Conservation (phyloP, 2,113 vertebrate genomes). For the Hassar affinis region DNA sequence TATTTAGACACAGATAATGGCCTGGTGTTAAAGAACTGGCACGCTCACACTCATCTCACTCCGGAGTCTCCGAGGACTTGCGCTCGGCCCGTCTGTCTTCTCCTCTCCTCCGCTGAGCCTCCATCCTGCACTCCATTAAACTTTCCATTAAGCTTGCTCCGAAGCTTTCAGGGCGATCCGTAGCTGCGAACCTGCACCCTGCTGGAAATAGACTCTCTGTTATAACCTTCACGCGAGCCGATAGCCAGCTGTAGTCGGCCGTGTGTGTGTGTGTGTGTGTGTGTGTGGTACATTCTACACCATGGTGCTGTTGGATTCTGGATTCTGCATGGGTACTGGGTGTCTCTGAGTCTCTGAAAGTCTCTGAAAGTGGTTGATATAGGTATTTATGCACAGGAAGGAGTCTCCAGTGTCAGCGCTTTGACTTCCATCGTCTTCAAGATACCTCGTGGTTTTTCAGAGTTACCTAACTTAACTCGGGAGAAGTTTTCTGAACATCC, state of each 20-base stretch:
- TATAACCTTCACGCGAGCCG: slow-evolving; percentile 12
- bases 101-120: slow-evolving; percentile 38
- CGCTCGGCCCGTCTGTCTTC: slow-evolving; percentile 38
- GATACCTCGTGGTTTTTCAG: neutral
- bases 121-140: slow-evolving; percentile 36
- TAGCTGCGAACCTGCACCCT: slow-evolving; percentile 6
- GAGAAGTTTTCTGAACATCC: neutral
- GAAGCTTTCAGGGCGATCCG: neutral
- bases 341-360: too few species aligned
- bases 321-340: too few species aligned
- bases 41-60: slow-evolving; percentile 35
- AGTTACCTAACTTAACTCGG: too few species aligned
- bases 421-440: neutral
- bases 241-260: slow-evolving; percentile 30
- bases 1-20: slow-evolving; percentile 61
- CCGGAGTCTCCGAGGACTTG: slow-evolving; percentile 29
- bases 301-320: neutral
- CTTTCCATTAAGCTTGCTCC: slow-evolving; percentile 40
- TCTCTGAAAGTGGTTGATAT: too few species aligned
- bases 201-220: slow-evolving; percentile 15
- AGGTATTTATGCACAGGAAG: too few species aligned
- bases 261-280: too few species aligned
- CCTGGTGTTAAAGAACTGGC: slow-evolving; percentile 45
- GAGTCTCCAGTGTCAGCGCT: neutral
- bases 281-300: neutral